Conservation (phyloP, 2,797 vertebrate genomes). For the Aplochiton taeniatus region DNA sequence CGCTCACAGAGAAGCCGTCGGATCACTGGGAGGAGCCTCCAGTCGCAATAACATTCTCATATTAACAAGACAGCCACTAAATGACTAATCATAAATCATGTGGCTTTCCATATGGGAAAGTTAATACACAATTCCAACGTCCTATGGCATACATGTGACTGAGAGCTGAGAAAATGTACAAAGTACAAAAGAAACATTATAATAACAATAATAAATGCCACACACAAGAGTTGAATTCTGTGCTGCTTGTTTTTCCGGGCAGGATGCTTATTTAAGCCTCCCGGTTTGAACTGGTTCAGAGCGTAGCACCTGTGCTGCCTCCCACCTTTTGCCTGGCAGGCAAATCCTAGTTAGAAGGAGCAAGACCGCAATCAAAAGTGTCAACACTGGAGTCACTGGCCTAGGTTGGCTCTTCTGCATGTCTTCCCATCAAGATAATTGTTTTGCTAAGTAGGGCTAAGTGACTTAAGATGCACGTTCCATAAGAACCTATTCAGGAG, state of each 20-base stretch:
- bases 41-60: slow-evolving; percentile 23
- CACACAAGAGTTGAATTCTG: too few relatives aligned
- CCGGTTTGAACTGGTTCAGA: too few relatives aligned
- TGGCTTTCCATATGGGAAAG: slow-evolving; percentile 29
- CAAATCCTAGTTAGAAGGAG: background rate
- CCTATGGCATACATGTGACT: slow-evolving; percentile 22
- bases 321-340: too few relatives aligned
- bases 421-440: background rate
- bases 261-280: too few relatives aligned
- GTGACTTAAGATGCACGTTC: slow-evolving; percentile 20
- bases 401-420: slow-evolving; percentile 1
- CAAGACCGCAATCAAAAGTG: background rate
- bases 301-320: too few relatives aligned
- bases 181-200: slow-evolving; percentile 1
- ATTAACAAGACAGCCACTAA: slow-evolving; percentile 31
- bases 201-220: too few relatives aligned
- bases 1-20: background rate
- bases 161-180: slow-evolving; percentile 21
- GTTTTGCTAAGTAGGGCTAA: background rate
- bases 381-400: too few relatives aligned
- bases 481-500: slow-evolving; percentile 8
- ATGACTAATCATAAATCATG: slow-evolving; percentile 40
- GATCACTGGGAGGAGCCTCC: slow-evolving; percentile 8
- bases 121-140: slow-evolving; percentile 9
- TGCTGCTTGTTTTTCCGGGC: too few relatives aligned